Evolutionary conservation across 2,888 invertebrate species (phyloP).

Genomic region (Mamestra brassicae): DNA sequence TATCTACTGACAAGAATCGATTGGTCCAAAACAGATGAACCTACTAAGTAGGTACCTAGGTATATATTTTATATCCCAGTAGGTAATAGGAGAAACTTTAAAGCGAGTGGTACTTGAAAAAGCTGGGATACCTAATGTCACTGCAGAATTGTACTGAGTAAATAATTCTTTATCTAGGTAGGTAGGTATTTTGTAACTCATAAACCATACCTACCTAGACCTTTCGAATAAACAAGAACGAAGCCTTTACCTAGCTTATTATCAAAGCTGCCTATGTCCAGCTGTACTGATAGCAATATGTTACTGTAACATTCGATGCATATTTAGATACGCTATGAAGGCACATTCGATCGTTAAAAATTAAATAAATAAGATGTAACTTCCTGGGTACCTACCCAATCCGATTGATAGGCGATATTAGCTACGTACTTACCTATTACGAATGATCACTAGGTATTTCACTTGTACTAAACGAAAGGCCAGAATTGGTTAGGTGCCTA

Average conservation of each 20-base stretch:
- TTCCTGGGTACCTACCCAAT: neutral
- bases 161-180: too few species aligned
- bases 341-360: neutral
- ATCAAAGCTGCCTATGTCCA: constrained; percentile 14
- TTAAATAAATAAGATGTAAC: neutral
- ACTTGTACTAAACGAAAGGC: too few species aligned
- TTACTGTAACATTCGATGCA: neutral
- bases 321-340: too few species aligned
- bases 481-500: too few species aligned
- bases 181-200: too few species aligned
- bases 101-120: neutral
- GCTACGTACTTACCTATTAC: too few species aligned
- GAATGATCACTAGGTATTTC: too few species aligned
- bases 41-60: neutral
- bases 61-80: neutral
- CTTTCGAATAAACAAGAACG: neutral
- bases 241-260: neutral
- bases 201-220: neutral
- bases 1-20: neutral
- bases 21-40: neutral
- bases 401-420: too few species aligned
- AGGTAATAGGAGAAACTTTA: neutral
- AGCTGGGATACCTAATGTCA: neutral
- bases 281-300: neutral
- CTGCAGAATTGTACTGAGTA: too few species aligned